Percentiles rank a stretch among this genome's conserved stretches.
Conservation (phyloP, 1,140 invertebrate genomes). For the Caenorhabditis inopinata region DNA sequence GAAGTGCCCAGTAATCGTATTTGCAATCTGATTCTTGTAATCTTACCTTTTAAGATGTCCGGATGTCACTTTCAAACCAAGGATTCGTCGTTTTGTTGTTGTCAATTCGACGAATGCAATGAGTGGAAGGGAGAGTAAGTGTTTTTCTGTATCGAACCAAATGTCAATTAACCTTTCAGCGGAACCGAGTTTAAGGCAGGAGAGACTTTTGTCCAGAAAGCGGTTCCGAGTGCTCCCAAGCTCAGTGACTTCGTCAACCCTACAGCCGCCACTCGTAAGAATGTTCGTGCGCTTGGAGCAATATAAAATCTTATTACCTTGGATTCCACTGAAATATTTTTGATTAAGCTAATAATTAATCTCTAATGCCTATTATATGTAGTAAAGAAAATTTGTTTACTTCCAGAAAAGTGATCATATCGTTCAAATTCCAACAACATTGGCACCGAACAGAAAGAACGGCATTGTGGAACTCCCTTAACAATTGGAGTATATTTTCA, state of each 20-base stretch:
- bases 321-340: too few species aligned
- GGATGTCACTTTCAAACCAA: conserved; percentile 36
- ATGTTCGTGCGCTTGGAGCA: conserved; percentile 3
- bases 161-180: not conserved
- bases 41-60: not conserved
- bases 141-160: too few species aligned
- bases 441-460: not conserved
- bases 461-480: not conserved
- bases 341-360: too few species aligned
- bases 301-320: too few species aligned
- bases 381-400: not conserved
- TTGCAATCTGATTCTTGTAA: not conserved
- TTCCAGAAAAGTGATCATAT: conserved; percentile 15
- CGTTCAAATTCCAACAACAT: not conserved
- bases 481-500: not conserved
- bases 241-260: not conserved
- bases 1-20: conserved; percentile 10
- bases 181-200: conserved; percentile 29
- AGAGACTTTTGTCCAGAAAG: not conserved
- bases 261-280: conserved; percentile 10
- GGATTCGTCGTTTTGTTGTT: conserved; percentile 24
- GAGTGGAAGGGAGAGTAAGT: conserved; percentile 37
- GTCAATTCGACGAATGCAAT: conserved; percentile 35
- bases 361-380: too few species aligned
- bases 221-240: conserved; percentile 10